phyloP scores from a whole-genome alignment of 2,888 invertebrate genomes.

The Linyphia triangularis region DNA sequence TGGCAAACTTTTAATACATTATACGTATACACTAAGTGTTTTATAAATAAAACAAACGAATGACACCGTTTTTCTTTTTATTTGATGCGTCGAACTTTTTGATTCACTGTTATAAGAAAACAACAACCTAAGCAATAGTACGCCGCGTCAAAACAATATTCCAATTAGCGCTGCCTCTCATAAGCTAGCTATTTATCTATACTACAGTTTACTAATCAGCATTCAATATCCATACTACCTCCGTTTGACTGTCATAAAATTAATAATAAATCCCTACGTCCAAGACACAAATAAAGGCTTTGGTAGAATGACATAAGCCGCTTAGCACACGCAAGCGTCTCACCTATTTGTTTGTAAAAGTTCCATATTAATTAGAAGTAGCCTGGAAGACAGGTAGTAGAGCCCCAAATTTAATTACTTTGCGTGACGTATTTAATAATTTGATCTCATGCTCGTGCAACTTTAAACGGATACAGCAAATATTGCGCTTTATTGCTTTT shows the following conservation, averaged over 20 bases:
- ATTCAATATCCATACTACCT: not conserved
- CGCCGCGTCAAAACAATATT: not conserved
- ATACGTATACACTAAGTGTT: no score
- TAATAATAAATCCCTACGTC: constrained; percentile 23
- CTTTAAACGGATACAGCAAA: not conserved
- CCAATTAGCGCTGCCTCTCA: not conserved
- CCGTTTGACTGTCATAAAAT: not conserved
- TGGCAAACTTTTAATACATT: no score
- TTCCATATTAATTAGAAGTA: constrained; percentile 23
- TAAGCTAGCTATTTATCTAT: not conserved
- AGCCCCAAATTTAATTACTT: constrained; percentile 43
- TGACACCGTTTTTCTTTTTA: no score
- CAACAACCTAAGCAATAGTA: no score
- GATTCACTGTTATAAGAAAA: no score
- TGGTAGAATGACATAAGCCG: constrained; percentile 26
- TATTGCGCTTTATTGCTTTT: not conserved
- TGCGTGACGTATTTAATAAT: constrained; percentile 45
- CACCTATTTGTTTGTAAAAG: constrained; percentile 22
- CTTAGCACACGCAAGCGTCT: constrained; percentile 23
- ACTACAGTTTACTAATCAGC: not conserved
- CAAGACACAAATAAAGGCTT: not conserved
- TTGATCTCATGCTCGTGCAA: not conserved
- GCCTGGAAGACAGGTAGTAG: not conserved
- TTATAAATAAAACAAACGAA: no score
- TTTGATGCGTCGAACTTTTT: no score